A percentile compares a stretch with the other conserved stretches of the same genome.
phyloP scores from a whole-genome alignment of 2,888 invertebrate genomes.

The Volucella inanis region DNA sequence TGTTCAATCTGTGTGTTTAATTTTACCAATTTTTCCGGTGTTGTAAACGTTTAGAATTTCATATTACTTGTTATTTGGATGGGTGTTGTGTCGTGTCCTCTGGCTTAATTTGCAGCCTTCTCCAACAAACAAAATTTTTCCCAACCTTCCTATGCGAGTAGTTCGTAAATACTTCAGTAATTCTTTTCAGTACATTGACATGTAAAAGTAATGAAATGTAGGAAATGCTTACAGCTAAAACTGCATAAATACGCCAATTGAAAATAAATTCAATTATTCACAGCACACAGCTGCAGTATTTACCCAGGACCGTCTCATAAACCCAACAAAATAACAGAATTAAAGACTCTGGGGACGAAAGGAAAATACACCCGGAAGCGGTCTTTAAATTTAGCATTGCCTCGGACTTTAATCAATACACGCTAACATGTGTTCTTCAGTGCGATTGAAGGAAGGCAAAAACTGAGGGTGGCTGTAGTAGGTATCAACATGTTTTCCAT shows the following conservation, averaged over 20 bases:
- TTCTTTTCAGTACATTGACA: no score
- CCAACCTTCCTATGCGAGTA: no score
- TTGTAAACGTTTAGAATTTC: no score
- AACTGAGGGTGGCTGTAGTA: slow-evolving; percentile 8
- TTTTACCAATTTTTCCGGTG: no score
- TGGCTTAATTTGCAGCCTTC: no score
- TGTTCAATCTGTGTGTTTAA: no score
- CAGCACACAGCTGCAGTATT: slow-evolving; percentile 38
- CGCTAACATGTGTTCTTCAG: slow-evolving; percentile 36
- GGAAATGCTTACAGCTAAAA: not conserved
- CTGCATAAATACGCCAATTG: not conserved
- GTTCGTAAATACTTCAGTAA: no score
- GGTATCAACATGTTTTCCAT: slow-evolving; percentile 44
- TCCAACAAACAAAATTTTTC: no score
- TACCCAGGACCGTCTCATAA: slow-evolving; percentile 8
- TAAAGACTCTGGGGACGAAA: slow-evolving; percentile 20
- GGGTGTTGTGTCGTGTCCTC: no score
- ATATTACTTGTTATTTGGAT: no score
- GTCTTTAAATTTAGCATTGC: slow-evolving; percentile 42
- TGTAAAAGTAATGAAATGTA: not conserved
- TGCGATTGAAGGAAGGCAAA: not conserved
- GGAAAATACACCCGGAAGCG: slow-evolving; percentile 22
- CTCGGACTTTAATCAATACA: slow-evolving; percentile 64
- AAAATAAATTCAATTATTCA: slow-evolving; percentile 52
- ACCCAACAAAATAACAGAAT: slow-evolving; percentile 8